phyloP scores from a whole-genome alignment of 2,797 vertebrate species.

The Alcedo quadribrachys region DNA sequence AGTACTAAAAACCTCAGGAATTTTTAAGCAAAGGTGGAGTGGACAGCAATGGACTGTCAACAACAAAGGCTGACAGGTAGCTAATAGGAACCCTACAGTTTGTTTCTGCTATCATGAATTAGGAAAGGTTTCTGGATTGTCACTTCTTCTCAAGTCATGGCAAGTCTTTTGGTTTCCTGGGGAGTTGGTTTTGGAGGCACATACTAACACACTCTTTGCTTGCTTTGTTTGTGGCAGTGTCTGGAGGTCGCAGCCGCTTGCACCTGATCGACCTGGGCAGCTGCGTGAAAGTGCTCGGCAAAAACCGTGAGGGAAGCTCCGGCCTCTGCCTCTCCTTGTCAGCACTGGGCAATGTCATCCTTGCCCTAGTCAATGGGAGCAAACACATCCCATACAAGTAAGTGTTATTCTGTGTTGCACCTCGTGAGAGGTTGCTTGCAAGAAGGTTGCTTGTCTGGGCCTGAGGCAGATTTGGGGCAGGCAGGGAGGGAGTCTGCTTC shows the following conservation, averaged over 20 bases:
- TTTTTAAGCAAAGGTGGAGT: neutral
- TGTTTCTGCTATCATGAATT: neutral
- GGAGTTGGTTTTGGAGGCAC: neutral
- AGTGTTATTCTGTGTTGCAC: slow-evolving; percentile 52
- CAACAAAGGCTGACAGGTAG: neutral
- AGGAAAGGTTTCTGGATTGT: neutral
- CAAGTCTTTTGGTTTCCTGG: neutral
- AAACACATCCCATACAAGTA: slow-evolving; percentile 93
- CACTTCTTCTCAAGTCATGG: neutral
- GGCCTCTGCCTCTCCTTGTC: slow-evolving; percentile 90
- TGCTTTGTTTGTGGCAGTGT: slow-evolving; percentile 78
- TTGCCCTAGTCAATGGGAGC: slow-evolving; percentile 92
- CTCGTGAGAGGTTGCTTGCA: neutral
- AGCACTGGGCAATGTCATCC: slow-evolving; percentile 90
- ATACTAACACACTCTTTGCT: slow-evolving; percentile 9
- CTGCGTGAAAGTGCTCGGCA: slow-evolving; percentile 87
- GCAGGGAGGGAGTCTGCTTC: neutral
- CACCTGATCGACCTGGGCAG: slow-evolving; percentile 95
- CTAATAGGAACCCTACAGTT: neutral
- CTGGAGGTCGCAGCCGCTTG: slow-evolving; percentile 90
- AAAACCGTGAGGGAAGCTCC: slow-evolving; percentile 84
- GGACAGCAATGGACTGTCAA: neutral
- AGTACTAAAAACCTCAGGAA: neutral
- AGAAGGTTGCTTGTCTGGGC: neutral
- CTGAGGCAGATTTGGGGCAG: neutral